phyloP scores from a whole-genome alignment of 2,888 invertebrate genomes.

The Steinernema scapterisci region DNA sequence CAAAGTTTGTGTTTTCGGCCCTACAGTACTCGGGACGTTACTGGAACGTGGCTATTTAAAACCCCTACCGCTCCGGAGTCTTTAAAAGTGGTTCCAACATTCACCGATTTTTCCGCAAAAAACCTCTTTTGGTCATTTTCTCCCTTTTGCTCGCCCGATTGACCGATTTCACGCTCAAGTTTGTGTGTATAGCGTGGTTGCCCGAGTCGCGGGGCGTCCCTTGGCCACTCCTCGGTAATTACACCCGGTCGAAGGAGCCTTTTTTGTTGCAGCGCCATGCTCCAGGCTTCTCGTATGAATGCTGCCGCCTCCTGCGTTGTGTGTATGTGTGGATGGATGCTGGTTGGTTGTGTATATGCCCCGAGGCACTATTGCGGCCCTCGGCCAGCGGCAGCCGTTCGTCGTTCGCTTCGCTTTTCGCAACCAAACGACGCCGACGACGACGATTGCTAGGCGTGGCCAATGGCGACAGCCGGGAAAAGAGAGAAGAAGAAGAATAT shows the following conservation, averaged over 20 bases:
- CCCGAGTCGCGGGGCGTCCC: neutral
- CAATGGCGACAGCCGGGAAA: constrained; percentile 30
- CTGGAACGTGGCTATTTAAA: too few species aligned
- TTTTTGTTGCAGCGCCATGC: constrained; percentile 30
- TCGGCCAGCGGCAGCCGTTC: constrained; percentile 28
- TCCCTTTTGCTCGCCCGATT: too few species aligned
- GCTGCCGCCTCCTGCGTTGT: constrained; percentile 4
- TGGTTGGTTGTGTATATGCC: constrained; percentile 28
- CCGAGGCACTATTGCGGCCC: constrained; percentile 23
- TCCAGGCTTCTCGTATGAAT: constrained; percentile 14
- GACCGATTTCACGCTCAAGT: neutral
- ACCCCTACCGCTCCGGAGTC: too few species aligned
- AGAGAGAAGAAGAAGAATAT: constrained; percentile 19
- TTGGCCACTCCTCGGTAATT: neutral
- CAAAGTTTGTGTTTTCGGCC: too few species aligned
- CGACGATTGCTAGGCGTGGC: constrained; percentile 32
- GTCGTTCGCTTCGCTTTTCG: constrained; percentile 10
- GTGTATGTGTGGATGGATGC: constrained; percentile 13
- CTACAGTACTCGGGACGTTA: too few species aligned
- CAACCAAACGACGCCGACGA: constrained; percentile 20
- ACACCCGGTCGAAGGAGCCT: constrained; percentile 21
- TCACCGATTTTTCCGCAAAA: too few species aligned
- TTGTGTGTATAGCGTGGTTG: constrained; percentile 30
- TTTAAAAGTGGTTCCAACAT: too few species aligned
- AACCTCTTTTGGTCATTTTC: too few species aligned